phyloP scores from a whole-genome alignment of 1,140 invertebrate species.

The Drosophila funebris region DNA sequence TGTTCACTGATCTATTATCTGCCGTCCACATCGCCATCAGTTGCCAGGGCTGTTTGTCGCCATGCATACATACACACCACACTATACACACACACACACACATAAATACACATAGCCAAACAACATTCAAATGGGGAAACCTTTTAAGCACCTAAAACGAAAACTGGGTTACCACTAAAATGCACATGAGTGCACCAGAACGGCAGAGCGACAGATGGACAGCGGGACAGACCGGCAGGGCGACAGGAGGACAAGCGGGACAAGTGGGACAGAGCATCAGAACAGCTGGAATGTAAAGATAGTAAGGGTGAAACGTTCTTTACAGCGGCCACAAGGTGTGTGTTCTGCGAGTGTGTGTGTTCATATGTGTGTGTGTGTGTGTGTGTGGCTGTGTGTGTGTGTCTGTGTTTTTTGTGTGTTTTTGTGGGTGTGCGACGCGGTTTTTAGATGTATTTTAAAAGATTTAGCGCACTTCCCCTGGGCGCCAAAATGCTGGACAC shows the following conservation, averaged over 20 bases:
- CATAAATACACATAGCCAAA: slow-evolving; percentile 11
- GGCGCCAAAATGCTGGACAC: slow-evolving; percentile 64
- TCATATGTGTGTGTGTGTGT: slow-evolving; percentile 49
- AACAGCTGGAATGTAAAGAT: slow-evolving; percentile 12
- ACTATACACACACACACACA: slow-evolving; percentile 2
- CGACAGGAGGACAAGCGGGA: background rate
- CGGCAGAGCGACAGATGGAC: background rate
- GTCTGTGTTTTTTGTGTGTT: slow-evolving; percentile 21
- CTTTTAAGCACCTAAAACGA: slow-evolving; percentile 57
- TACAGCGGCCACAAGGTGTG: slow-evolving; percentile 32
- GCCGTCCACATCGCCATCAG: slow-evolving; percentile 6
- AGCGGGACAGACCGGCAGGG: background rate
- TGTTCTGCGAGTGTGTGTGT: slow-evolving; percentile 30
- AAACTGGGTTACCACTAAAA: slow-evolving; percentile 77
- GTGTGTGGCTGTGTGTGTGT: slow-evolving; percentile 21
- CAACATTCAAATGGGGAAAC: slow-evolving; percentile 56
- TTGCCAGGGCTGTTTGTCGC: too few relatives aligned
- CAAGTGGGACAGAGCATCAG: background rate
- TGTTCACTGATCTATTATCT: slow-evolving; percentile 39
- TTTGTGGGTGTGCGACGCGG: slow-evolving; percentile 24
- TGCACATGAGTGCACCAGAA: slow-evolving; percentile 47
- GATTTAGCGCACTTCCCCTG: slow-evolving; percentile 65
- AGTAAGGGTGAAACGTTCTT: background rate
- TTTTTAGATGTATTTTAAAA: slow-evolving; percentile 79
- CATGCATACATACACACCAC: background rate